Base-by-base conservation (phyloP, 2,888 invertebrate species). In the Diachrysia chrysitis region DNA sequence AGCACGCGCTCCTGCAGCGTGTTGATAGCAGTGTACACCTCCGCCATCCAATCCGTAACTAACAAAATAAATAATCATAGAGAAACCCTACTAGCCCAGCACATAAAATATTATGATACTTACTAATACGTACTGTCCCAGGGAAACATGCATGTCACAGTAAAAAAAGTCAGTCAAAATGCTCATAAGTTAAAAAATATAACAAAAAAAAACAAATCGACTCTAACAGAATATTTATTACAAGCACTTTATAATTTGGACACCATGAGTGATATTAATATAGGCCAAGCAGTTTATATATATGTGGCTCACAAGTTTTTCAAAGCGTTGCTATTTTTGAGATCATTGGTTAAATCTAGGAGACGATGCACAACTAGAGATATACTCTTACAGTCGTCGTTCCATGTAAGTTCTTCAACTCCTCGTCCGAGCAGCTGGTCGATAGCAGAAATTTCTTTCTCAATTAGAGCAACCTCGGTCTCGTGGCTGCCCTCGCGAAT, bases 391-490 rank as follows among this genome's bases (percentile, higher is more conserved):
- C 98, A 97, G 83, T 97, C 96, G 67, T 96, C 96, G 75, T 97
- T 97, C 99, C 99, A 99, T 63, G 96, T 97, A 55, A 98, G 95
- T 32, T 96, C 95, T 37, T 95, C 95, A 63, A 98, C 97, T 0
- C 98, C 97, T 10, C 96, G 95, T 57, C 97, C 95, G 69, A 99
- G 95, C 61, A 97, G 92, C 0, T 90, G 83, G 87, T 99, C 98
- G 62, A 99, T 97, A n/a, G 95, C 95, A 1, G 95, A 94, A 71
- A 99, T 95, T 90, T 99, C 98, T 62, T 96, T 96, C 79, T 96
- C 95, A 64, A 99, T 96, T 46, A 99, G 95, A 21, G 97, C 96
- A 69, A 96, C 97, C 91, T 99, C 99, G 0, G 97, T 97, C 63
- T 96, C 96, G 57, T 97, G 96, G 29, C 98, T 97, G n/a, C 96